Base-by-base conservation (phyloP, 2,797 vertebrate species). In the Sibirionetta formosa region DNA sequence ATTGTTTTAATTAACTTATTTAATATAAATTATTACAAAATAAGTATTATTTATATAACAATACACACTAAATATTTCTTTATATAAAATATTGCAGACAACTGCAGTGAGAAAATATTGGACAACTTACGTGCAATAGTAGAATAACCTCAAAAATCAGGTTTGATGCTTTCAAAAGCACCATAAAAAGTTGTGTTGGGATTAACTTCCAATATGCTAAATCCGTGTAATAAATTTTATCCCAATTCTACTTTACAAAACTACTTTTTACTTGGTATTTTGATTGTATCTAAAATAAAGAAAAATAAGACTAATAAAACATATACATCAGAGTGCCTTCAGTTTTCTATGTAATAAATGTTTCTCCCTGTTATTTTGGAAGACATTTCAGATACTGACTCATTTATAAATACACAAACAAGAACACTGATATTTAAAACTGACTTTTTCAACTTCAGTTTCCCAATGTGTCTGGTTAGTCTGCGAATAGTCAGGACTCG, bases 401-500 rank as follows among this genome's bases (percentile, higher is more conserved):
- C 9, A 81, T 50, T 83, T 81, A 80, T 24, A 81, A 88, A 54
- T 20, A 61, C 18, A 44, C 8, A 40, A 66, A 40, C 14, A 83
- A 22, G 12, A 90, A 7, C 9, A 58, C 7, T 17, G 24, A n/a
- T 91, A 89, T 14, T 81, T 69, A 79, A 89, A 83, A 98, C 98
- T 98, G 78, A 98, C 97, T 99, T 99, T 97, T 99, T 99, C 51
- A 98, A 98, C 97, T 99, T 99, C 68, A 99, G 96, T 38, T 97
- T 97, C 5, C 82, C 26, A 1, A 99, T 99, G 88, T 99, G 99
- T 56, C 99, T 98, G 7, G 98, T 98, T 88, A 99, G 96, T 96
- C 98, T 99, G 90, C 99, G 98, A 95, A 99, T 99, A 93, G 99
- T 97, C 94, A 99, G 93, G 65, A 98, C 98, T 96, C 98, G 99